These are phyloP conservation scores for Scaptomyza hsui DNA, from an alignment of 1,140 invertebrate genomes.

Conservation along the genomic window DNA sequence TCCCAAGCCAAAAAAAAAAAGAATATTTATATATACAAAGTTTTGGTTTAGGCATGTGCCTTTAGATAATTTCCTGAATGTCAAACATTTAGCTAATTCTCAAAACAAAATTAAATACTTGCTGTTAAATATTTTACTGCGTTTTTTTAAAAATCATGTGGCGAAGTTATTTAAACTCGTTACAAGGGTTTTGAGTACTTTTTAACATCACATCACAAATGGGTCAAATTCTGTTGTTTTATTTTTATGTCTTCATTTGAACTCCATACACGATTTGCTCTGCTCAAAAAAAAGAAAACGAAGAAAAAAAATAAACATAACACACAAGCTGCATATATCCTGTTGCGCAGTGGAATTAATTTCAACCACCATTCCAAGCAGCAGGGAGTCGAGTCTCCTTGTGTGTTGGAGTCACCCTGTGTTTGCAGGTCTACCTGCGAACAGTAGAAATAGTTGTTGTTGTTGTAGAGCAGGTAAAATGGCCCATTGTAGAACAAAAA, in stretches of 20 bases:
- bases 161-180: too few species aligned
- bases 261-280: slow-evolving; percentile 44
- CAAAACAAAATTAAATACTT: too few species aligned
- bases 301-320: slow-evolving; percentile 23
- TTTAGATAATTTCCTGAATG: too few species aligned
- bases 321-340: slow-evolving; percentile 60
- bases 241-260: slow-evolving; percentile 74
- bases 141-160: too few species aligned
- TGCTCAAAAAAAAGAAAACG: slow-evolving; percentile 9
- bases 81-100: too few species aligned
- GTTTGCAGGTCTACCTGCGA: slow-evolving; percentile 28
- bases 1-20: too few species aligned
- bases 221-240: slow-evolving; percentile 42
- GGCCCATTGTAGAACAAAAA: slow-evolving; percentile 1
- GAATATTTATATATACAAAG: too few species aligned
- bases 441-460: not conserved
- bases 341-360: slow-evolving; percentile 73
- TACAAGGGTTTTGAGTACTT: not conserved
- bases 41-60: too few species aligned
- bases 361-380: slow-evolving; percentile 65
- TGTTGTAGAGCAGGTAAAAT: slow-evolving; percentile 34
- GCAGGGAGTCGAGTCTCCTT: slow-evolving; percentile 69
- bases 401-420: slow-evolving; percentile 39
- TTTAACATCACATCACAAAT: slow-evolving; percentile 28
- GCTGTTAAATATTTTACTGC: too few species aligned